phyloP scores from a whole-genome alignment of 2,113 vertebrate genomes.

The Shinisaurus crocodilurus region DNA sequence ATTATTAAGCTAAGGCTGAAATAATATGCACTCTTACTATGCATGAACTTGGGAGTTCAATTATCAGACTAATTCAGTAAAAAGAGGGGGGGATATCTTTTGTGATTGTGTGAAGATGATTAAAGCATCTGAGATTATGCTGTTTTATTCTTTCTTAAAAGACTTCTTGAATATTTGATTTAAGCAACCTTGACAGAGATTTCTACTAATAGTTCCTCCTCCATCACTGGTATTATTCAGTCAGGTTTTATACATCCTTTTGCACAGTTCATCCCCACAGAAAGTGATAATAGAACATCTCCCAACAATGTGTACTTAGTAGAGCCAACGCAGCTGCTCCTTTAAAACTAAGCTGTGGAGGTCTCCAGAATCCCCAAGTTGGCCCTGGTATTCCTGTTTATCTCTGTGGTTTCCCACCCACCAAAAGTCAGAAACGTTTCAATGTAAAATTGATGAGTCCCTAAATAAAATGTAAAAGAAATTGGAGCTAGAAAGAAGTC shows the following conservation, averaged over 20 bases:
- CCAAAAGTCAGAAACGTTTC: neutral
- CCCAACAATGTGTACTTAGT: neutral
- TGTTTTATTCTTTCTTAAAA: neutral
- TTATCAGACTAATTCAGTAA: neutral
- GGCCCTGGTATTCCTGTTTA: neutral
- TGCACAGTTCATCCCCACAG: neutral
- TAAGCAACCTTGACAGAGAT: neutral
- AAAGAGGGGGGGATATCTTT: neutral
- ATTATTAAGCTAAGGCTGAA: neutral
- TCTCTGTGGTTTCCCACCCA: neutral
- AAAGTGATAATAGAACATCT: neutral
- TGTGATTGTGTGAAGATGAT: neutral
- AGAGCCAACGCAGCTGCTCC: neutral
- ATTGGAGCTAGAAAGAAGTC: neutral
- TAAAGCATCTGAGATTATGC: neutral
- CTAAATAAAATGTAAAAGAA: neutral
- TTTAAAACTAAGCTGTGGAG: neutral
- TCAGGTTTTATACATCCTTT: neutral
- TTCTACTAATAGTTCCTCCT: neutral
- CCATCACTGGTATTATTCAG: neutral
- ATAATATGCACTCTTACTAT: neutral
- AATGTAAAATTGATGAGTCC: neutral
- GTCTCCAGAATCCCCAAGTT: neutral
- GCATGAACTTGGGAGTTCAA: no score
- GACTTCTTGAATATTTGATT: neutral